Evolutionary conservation across 92 coral and sea anemone genomes (phyloP).

Genomic region (Palythoa grandis): DNA sequence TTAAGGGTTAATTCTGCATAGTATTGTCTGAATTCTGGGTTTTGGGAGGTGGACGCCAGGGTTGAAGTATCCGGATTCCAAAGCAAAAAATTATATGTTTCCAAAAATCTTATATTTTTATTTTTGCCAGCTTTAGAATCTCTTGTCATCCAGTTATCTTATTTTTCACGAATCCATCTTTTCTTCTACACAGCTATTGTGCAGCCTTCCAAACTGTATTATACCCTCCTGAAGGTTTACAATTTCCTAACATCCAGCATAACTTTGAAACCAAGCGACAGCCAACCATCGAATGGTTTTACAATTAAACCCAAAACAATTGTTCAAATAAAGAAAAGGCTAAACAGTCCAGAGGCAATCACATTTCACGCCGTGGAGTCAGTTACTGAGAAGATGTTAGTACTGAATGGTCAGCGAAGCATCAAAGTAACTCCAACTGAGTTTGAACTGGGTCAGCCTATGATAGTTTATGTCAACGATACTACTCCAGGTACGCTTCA

Average conservation of each 20-base stretch:
- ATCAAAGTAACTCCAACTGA: constrained; percentile 74
- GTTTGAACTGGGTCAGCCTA: constrained; percentile 67
- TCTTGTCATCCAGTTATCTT: background rate
- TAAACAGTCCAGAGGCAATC: constrained; percentile 71
- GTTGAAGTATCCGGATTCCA: too few relatives aligned
- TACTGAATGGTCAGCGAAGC: constrained; percentile 70
- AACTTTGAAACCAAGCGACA: constrained; percentile 76
- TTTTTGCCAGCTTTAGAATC: too few relatives aligned
- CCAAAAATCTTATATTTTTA: too few relatives aligned
- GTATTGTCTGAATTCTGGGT: too few relatives aligned
- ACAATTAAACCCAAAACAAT: constrained; percentile 47
- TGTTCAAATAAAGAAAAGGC: constrained; percentile 70
- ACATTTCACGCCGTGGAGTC: constrained; percentile 75
- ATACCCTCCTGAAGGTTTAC: constrained; percentile 68
- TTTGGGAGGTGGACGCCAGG: too few relatives aligned
- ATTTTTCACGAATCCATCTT: background rate
- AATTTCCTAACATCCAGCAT: constrained; percentile 69
- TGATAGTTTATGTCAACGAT: constrained; percentile 57
- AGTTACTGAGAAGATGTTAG: constrained; percentile 58
- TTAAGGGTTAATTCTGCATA: too few relatives aligned
- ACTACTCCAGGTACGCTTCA: constrained; percentile 48
- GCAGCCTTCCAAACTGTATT: constrained; percentile 89
- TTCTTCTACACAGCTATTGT: constrained; percentile 62
- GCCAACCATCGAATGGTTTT: constrained; percentile 83
- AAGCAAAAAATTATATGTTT: too few relatives aligned